Conservation (phyloP, 2,113 vertebrate species). For the Clinocottus analis region DNA sequence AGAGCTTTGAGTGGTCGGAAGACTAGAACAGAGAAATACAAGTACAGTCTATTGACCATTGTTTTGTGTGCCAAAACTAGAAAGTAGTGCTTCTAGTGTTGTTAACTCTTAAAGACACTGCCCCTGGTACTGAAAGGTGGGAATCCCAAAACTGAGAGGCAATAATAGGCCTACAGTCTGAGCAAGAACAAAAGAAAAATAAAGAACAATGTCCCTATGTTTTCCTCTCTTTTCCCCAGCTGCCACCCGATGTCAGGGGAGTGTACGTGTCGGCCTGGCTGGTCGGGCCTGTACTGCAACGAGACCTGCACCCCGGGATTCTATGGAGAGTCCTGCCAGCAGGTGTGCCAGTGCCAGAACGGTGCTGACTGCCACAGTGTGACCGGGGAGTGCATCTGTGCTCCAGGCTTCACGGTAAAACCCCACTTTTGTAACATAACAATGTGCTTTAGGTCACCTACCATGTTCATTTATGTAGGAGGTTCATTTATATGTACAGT, state of each 20-base stretch:
- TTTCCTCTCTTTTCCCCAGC: conserved; percentile 79
- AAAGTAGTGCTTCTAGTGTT: not conserved
- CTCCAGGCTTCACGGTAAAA: conserved; percentile 94
- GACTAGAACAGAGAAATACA: no score
- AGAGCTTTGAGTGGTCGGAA: no score
- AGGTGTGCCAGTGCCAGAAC: conserved; percentile 95
- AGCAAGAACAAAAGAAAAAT: not conserved
- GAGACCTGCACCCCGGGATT: conserved; percentile 94
- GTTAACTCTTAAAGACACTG: not conserved
- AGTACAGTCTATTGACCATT: no score
- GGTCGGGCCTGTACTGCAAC: conserved; percentile 97
- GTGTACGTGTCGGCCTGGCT: conserved; percentile 91
- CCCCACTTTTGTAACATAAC: not conserved
- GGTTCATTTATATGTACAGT: no score
- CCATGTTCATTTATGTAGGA: not conserved
- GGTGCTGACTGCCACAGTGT: conserved; percentile 95
- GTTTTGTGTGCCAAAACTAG: no score
- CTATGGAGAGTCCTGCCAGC: conserved; percentile 90
- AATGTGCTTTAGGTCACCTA: not conserved
- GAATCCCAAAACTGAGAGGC: not conserved
- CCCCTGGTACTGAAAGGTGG: not conserved
- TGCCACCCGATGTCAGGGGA: conserved; percentile 98
- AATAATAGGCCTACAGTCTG: not conserved
- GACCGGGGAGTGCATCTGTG: conserved; percentile 92
- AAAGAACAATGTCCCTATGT: not conserved